Evolutionary conservation across 2,797 vertebrate species (phyloP).

Genomic region (Lacerta bilineata): DNA sequence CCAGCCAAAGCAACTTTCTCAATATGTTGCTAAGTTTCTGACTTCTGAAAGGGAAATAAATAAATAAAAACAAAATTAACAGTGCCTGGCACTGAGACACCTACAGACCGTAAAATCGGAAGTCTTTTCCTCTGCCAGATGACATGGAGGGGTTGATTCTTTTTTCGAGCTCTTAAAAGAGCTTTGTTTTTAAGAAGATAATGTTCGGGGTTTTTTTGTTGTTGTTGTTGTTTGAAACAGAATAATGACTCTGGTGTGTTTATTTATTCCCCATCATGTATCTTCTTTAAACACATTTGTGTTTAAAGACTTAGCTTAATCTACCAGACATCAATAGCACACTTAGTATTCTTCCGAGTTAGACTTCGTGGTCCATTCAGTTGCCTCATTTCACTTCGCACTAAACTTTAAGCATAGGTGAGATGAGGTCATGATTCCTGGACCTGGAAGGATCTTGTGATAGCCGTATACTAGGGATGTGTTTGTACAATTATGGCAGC

Average conservation of each 20-base stretch:
- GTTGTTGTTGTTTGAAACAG: background rate
- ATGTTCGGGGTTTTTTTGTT: background rate
- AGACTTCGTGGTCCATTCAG: background rate
- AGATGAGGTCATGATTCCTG: background rate
- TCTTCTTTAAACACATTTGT: conserved; percentile 5
- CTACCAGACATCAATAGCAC: background rate
- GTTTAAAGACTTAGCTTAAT: background rate
- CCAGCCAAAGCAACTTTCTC: conserved; percentile 54
- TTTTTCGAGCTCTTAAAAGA: conserved; percentile 35
- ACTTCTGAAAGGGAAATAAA: conserved; percentile 64
- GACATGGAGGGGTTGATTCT: conserved; percentile 21
- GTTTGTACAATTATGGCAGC: background rate
- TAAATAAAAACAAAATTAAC: conserved; percentile 64
- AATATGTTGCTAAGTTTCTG: conserved; percentile 62
- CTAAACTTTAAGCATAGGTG: conserved; percentile 35
- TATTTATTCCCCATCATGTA: conserved; percentile 1
- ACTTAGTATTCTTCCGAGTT: background rate
- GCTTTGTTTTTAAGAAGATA: conserved; percentile 22
- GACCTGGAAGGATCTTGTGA: background rate
- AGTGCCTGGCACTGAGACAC: conserved; percentile 57
- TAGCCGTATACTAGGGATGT: background rate
- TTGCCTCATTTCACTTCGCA: background rate
- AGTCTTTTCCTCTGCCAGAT: conserved; percentile 62
- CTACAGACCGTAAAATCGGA: conserved; percentile 62
- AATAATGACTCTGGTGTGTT: conserved; percentile 22